A percentile compares a stretch with the other conserved stretches of the same genome.
Conservation (phyloP, 2,113 vertebrate genomes). For the Daboia siamensis region DNA sequence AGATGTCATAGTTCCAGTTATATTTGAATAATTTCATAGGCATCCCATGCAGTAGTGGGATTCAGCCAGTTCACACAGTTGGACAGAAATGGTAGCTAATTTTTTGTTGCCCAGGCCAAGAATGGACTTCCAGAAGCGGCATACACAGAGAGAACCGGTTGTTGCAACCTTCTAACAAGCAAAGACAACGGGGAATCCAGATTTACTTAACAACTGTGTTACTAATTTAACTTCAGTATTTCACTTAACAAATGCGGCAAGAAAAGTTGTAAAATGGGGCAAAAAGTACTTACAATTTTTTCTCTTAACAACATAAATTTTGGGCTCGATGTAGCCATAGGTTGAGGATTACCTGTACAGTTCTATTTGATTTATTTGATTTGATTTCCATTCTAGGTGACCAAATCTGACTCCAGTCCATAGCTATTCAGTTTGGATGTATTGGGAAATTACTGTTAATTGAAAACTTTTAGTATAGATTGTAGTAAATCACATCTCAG, state of each 20-base stretch:
- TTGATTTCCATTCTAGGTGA: not conserved
- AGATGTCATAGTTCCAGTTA: not conserved
- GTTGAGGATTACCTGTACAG: not conserved
- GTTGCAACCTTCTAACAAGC: not conserved
- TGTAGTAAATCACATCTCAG: not conserved
- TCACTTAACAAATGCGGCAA: not conserved
- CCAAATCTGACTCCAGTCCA: not conserved
- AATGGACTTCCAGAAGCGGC: too few relatives aligned
- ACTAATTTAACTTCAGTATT: not conserved
- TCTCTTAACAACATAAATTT: not conserved
- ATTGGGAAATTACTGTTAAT: not conserved
- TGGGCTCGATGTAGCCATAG: not conserved
- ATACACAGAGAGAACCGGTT: too few relatives aligned
- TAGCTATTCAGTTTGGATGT: not conserved
- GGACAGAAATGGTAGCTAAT: too few relatives aligned
- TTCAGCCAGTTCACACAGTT: too few relatives aligned
- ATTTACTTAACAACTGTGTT: not conserved
- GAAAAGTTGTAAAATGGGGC: not conserved
- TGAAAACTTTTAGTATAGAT: not conserved
- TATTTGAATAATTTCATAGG: not conserved
- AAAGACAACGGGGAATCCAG: not conserved
- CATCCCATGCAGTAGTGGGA: not conserved
- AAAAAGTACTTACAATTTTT: not conserved
- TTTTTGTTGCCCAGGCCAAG: too few relatives aligned
- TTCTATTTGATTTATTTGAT: not conserved